These are phyloP conservation scores for Silurus aristotelis DNA, from an alignment of 2,797 vertebrate genomes.

Conservation along the genomic window DNA sequence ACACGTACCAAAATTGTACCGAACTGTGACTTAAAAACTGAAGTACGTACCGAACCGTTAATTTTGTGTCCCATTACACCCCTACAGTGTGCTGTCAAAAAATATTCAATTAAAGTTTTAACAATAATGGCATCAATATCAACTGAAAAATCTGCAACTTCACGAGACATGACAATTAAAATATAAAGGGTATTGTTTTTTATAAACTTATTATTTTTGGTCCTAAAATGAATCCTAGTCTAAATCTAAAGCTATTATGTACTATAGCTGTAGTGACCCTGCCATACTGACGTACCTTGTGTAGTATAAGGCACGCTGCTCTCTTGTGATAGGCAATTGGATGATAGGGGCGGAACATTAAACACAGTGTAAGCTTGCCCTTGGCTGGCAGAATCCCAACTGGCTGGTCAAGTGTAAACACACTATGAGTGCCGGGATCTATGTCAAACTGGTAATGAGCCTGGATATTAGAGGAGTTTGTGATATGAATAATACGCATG, in stretches of 20 bases:
- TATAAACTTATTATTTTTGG: neutral
- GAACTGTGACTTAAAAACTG: too few species aligned
- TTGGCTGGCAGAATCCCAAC: conserved; percentile 76
- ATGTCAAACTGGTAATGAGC: conserved; percentile 87
- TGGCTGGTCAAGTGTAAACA: conserved; percentile 81
- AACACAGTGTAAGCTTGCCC: conserved; percentile 67
- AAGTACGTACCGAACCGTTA: too few species aligned
- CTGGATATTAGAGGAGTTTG: conserved; percentile 76
- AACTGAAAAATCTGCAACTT: neutral
- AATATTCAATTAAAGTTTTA: neutral
- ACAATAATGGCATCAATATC: neutral
- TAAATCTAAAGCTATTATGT: neutral
- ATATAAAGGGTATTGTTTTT: neutral
- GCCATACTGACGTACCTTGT: conserved; percentile 77
- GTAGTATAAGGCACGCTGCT: conserved; percentile 85
- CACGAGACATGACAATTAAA: neutral
- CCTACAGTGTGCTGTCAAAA: neutral
- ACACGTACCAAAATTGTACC: too few species aligned
- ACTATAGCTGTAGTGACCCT: neutral
- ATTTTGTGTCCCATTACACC: too few species aligned
- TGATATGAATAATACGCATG: conserved; percentile 71
- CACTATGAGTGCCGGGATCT: conserved; percentile 77
- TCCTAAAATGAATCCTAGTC: neutral
- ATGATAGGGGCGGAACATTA: conserved; percentile 78
- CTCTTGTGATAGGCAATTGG: conserved; percentile 81